Base-by-base conservation (phyloP, 2,888 invertebrate genomes). In the Drosophila pseudotalamancana region DNA sequence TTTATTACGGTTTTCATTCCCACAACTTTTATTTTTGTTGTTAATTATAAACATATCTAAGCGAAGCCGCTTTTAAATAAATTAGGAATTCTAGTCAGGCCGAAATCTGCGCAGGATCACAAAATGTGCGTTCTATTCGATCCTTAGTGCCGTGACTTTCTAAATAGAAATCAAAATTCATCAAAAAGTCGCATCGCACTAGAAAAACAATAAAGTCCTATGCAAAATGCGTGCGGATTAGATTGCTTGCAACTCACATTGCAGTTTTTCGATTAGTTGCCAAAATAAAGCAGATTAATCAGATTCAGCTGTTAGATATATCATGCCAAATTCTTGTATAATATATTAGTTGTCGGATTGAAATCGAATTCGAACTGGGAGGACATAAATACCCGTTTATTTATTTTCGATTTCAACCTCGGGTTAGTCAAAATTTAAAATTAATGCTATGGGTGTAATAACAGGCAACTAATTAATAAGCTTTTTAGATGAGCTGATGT, bases 401-500 rank as follows among this genome's bases (percentile, higher is more conserved):
- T 40, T 6, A 32, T 11, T 48, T 70, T 31, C 54, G 29, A 18
- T 60, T 50, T 39, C 40, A 60, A 40, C 49, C 12, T 9, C 14
- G 6, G 14, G 11, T 75, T 70, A 70, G 39, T 75, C 48, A 35
- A 14, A 42, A 27, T 53, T 34, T 19, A 4, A 71, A 35, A 42
- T 56, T 16, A 74, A 34, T 8, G 29, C 56, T 69, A 46, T 14
- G 21, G 29, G 32, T 69, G 34, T 64, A 56, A 66, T 43, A 45
- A 56, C 68, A 77, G 68, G 77, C 80, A 77, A 60, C 49, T 83
- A 80, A 67, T 45, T 86, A 87, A 87, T 64, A 82, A 82, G 81
- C 81, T 59, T 84, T 64, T 63, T 62, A 65, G 69, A 87, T 87
- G 81, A 84, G 77, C 81, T 81, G 87, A 87, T 81, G 87, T 82